Evolutionary conservation across 2,797 vertebrate genomes (phyloP).

Genomic region (Ceyx erithaca): DNA sequence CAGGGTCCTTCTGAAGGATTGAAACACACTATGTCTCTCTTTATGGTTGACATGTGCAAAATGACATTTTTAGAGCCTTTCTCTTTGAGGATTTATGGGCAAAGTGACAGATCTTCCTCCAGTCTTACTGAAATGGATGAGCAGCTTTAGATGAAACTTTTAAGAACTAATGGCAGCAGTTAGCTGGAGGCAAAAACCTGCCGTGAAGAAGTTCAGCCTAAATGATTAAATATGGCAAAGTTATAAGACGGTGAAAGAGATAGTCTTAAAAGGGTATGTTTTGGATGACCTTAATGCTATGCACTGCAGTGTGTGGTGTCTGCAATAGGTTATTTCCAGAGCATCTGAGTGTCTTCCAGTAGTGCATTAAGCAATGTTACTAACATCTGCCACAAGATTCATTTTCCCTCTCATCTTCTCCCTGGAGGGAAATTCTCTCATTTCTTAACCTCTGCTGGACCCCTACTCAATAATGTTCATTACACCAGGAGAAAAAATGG

Average conservation of each 20-base stretch:
- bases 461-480: conserved; percentile 22
- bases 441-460: conserved; percentile 52
- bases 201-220: not conserved
- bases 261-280: conserved; percentile 10
- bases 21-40: not conserved
- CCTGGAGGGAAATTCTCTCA: conserved; percentile 33
- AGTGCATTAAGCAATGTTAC: conserved; percentile 46
- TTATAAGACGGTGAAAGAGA: not conserved
- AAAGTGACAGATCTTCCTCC: not conserved
- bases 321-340: conserved; percentile 43
- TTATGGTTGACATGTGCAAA: not conserved
- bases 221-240: conserved; percentile 20
- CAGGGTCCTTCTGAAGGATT: not conserved
- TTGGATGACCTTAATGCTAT: not conserved
- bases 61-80: not conserved
- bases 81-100: not conserved
- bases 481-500: conserved; percentile 24
- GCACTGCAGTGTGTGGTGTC: not conserved
- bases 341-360: conserved; percentile 46
- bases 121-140: not conserved
- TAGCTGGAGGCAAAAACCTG: conserved; percentile 4
- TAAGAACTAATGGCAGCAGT: not conserved
- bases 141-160: conserved; percentile 5
- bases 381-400: conserved; percentile 54
- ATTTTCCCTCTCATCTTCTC: conserved; percentile 54